These are phyloP conservation scores for Vanessa atalanta DNA, from an alignment of 1,140 invertebrate species.

Conservation along the genomic window DNA sequence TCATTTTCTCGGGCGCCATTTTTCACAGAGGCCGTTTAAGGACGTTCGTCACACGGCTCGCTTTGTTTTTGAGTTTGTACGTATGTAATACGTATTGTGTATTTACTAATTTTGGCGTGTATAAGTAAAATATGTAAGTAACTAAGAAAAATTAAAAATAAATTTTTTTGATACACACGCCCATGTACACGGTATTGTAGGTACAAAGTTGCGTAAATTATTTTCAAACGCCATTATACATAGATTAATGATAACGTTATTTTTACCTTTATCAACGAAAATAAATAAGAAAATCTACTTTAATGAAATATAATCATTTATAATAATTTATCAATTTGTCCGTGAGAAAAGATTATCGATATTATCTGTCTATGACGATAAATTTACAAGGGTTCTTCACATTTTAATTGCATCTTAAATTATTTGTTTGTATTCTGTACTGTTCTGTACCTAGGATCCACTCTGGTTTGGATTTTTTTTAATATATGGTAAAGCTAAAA, in stretches of 20 bases:
- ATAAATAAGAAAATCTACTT: slow-evolving; percentile 2
- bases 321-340: slow-evolving; percentile 14
- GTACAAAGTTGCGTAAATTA: not conserved
- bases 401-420: not conserved
- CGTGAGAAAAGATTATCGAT: slow-evolving; percentile 20
- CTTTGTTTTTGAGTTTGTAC: slow-evolving; percentile 21
- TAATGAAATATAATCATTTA: not conserved
- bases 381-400: not conserved
- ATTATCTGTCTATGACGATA: not conserved
- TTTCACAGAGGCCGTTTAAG: slow-evolving; percentile 55
- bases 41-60: slow-evolving; percentile 29
- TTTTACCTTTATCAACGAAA: slow-evolving; percentile 1
- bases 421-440: no score
- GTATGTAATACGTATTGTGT: not conserved
- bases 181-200: no score
- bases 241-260: not conserved
- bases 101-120: no score
- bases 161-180: no score
- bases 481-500: no score
- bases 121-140: no score
- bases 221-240: not conserved
- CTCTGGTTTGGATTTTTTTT: no score
- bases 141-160: no score
- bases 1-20: slow-evolving; percentile 63
- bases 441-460: no score